Evolutionary conservation across 2,113 vertebrate species (phyloP), one percentile per base, ranked within the genome.

Genomic region (Gallinago paraguaiae): DNA sequence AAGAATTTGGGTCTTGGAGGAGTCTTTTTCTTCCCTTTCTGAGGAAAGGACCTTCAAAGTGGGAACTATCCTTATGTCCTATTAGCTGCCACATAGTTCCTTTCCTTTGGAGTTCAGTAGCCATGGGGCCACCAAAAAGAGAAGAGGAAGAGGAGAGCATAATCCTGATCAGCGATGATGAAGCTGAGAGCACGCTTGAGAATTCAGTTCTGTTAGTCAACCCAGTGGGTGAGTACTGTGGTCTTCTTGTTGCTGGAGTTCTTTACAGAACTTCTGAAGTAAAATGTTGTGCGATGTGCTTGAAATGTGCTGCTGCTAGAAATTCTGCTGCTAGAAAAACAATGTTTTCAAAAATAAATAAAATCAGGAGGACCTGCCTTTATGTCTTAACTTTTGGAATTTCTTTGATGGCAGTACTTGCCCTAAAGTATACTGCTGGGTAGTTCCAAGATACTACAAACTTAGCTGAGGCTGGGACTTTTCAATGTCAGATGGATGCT

Each of bases 161-260:
- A 10, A 94, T 97, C 64, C 71, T 97, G 33, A 95, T 97, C 53
- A 94, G 87, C 0, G 91, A 91, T 6, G 96, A 96, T 2, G 80
- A 96, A 60, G 30, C 45, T 4, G 92, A 93, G 27, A 25, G 10
- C 23, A 57, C 41, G 0, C 61, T 76, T 4, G 92, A 65, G 41
- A 93, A 35, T 37, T 96, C 86, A 1, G 87, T 97, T 35, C 10
- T 95, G 5, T 3, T 97, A 2, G 82, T 96, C 6, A 89, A 95
- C 22, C 22, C 54, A 0, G 12, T 53, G 25, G 90, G 97, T 97
- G 60, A 79, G 92, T 69, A 5, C 33, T 28, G 18, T 16, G 35
- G 14, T 22, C 51, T 12, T 46, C 17, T 24, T 63, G 16, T 16
- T 2, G 0, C 0, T 33, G 30, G 8, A 37, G 16, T 10, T 87